Evolutionary conservation across 2,113 vertebrate genomes (phyloP).

Genomic region (Oryzias woworae): DNA sequence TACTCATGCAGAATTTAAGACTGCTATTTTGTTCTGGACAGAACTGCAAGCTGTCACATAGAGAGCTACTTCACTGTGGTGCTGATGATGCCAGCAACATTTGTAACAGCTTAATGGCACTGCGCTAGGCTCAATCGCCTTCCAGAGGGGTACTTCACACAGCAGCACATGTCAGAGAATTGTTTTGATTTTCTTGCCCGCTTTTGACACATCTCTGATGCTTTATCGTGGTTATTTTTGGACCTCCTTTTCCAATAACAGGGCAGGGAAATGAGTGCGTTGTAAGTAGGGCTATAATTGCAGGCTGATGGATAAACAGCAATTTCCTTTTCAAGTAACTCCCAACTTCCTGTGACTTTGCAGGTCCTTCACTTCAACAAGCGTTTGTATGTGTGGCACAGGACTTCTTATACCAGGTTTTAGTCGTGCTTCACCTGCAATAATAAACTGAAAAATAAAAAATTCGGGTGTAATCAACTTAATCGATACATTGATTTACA

Average conservation of each 20-base stretch:
- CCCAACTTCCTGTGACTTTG: conserved; percentile 15
- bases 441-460: background rate
- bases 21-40: conserved; percentile 35
- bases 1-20: conserved; percentile 39
- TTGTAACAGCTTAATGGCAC: conserved; percentile 44
- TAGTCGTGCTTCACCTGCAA: conserved; percentile 23
- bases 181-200: conserved; percentile 22
- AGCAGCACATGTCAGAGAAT: conserved; percentile 7
- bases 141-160: conserved; percentile 22
- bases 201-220: background rate
- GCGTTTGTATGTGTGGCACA: conserved; percentile 12
- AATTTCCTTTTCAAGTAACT: conserved; percentile 13
- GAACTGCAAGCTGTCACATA: conserved; percentile 26
- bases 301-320: conserved; percentile 20
- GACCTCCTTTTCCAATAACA: background rate
- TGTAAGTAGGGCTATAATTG: conserved; percentile 22
- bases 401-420: background rate
- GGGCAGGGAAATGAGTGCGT: background rate
- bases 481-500: too few relatives aligned
- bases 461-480: too few relatives aligned
- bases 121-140: conserved; percentile 12
- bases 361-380: conserved; percentile 11
- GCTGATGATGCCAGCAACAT: conserved; percentile 37
- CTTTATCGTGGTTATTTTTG: background rate
- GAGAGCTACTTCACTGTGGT: conserved; percentile 35